Base-by-base conservation (phyloP, 1,140 invertebrate genomes). In the Cotesia glomerata region DNA sequence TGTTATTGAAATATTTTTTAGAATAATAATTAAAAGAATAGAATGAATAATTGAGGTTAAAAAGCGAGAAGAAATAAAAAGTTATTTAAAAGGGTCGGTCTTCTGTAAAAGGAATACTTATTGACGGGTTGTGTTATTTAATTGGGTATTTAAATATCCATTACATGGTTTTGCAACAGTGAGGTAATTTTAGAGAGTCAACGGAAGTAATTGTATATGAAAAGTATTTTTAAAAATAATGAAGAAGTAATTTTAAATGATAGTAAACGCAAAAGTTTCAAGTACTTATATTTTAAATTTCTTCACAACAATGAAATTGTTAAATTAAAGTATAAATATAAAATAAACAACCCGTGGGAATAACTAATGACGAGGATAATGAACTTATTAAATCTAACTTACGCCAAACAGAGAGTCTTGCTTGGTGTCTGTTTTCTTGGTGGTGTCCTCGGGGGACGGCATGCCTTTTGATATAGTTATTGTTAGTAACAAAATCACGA, bases 341-440 rank as follows among this genome's bases (percentile, higher is more conserved):
- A 56, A 35, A 26, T 26, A 69, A 18, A 8, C 3, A 32, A 32
- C 14, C n/a, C 18, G 45, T 63, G 36, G 9, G 58, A 54, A 49
- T 52, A 49, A 26, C 14, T 35, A 63, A 61, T 54, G 58, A 36
- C 11, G 35, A 59, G 26, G 7, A 36, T 34, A 34, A 63, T 32
- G 18, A 45, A 70, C 32, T 8, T 18, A 49, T 49, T 18, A 13
- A 71, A 64, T 52, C n/a, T 13, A 54, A 71, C 69, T 71, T 51
- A 71, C 69, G 49, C 62, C 35, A 52, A 71, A 71, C 32, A 64
- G 13, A 11, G 61, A 35, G 13, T 71, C 61, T 35, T 35, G 14
- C 16, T 71, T 54, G 26, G 54, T 11, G 13, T 34, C 32, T 18
- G 35, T n/a, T 34, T 35, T 34, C 34, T 54, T 8, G n/a, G 16